phyloP scores from a whole-genome alignment of 92 coral and sea anemone species.

The Palythoa caribaeorum region DNA sequence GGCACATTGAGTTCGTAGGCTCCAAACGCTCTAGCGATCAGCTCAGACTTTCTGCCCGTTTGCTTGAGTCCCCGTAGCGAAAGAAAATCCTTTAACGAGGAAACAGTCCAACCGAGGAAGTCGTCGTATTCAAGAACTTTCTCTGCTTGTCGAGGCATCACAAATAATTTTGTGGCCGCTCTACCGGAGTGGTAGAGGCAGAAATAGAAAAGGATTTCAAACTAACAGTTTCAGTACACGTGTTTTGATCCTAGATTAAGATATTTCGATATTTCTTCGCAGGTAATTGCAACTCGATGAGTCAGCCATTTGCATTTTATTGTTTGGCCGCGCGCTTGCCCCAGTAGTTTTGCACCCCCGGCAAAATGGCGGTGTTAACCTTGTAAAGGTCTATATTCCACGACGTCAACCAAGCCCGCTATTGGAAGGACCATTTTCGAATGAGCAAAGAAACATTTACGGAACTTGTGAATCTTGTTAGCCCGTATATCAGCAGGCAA shows the following conservation, averaged over 20 bases:
- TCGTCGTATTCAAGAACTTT: conserved; percentile 42
- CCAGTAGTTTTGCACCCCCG: conserved; percentile 13
- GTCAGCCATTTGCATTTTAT: background rate
- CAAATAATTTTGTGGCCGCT: conserved; percentile 8
- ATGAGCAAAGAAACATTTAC: conserved; percentile 46
- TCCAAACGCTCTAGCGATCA: conserved; percentile 62
- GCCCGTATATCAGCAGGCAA: conserved; percentile 28
- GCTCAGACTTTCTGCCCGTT: conserved; percentile 58
- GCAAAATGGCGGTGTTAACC: background rate
- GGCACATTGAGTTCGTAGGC: conserved; percentile 62
- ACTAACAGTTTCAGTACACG: conserved; percentile 10
- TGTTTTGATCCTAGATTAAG: background rate
- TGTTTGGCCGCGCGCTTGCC: conserved; percentile 13
- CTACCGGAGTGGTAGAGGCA: conserved; percentile 18
- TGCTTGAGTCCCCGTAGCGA: conserved; percentile 57
- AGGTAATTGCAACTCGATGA: background rate
- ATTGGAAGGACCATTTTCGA: conserved; percentile 52
- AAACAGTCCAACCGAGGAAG: conserved; percentile 50
- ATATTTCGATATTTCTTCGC: background rate
- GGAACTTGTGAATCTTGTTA: conserved; percentile 37
- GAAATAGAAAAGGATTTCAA: conserved; percentile 1
- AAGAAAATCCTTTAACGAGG: conserved; percentile 54
- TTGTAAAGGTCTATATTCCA: background rate
- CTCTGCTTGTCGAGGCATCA: conserved; percentile 49
- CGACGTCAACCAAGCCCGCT: background rate